Conservation (phyloP, 2,888 invertebrate genomes). For the Ophioninae sp. region DNA sequence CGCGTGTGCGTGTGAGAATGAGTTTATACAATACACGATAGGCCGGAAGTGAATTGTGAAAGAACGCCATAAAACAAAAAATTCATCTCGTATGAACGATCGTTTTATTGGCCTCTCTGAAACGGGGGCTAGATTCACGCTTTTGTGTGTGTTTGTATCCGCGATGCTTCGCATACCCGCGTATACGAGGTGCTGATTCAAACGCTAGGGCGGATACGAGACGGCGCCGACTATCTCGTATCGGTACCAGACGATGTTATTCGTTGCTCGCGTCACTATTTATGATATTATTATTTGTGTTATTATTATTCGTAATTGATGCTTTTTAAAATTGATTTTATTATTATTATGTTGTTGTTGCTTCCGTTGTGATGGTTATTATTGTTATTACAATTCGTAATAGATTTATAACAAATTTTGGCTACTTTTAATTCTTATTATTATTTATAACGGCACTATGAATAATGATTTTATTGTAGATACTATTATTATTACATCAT, state of each 20-base stretch:
- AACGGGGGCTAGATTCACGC: not conserved
- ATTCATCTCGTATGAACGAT: not conserved
- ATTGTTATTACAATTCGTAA: too few relatives aligned
- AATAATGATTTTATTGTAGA: too few relatives aligned
- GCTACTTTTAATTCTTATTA: too few relatives aligned
- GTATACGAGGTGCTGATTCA: not conserved
- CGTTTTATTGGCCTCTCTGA: not conserved
- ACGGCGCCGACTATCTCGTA: slow-evolving; percentile 56
- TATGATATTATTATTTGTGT: not conserved
- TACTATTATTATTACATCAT: too few relatives aligned
- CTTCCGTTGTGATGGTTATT: too few relatives aligned
- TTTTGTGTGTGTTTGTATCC: not conserved
- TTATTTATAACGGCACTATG: too few relatives aligned
- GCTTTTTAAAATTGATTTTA: not conserved
- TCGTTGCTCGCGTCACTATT: slow-evolving; percentile 38
- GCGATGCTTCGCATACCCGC: not conserved
- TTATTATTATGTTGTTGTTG: not conserved
- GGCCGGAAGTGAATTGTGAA: not conserved
- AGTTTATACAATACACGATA: not conserved
- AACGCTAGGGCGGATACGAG: slow-evolving; percentile 56
- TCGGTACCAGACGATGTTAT: slow-evolving; percentile 44
- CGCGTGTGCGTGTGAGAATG: not conserved
- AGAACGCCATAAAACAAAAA: not conserved
- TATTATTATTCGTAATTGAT: not conserved
- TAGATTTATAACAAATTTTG: too few relatives aligned